phyloP scores from a whole-genome alignment of 2,113 vertebrate species.

The Pangasianodon hypophthalmus region DNA sequence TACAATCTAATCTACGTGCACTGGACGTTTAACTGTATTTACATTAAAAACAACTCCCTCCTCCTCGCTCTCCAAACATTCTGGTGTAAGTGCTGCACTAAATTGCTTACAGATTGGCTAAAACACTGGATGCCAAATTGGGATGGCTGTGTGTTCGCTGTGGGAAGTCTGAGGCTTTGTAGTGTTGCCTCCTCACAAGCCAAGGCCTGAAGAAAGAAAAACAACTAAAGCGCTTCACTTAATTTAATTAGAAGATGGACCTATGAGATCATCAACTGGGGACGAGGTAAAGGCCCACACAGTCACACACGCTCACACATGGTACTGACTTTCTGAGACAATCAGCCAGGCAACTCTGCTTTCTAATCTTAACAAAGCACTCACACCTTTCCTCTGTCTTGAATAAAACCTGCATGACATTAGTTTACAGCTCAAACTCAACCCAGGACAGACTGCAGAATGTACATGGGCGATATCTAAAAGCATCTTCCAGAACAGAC shows the following conservation, averaged over 20 bases:
- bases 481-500: slow-evolving; percentile 47
- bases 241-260: slow-evolving; percentile 53
- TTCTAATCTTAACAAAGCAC: background rate
- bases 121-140: slow-evolving; percentile 51
- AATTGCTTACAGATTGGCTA: slow-evolving; percentile 60
- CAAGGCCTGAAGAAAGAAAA: slow-evolving; percentile 57
- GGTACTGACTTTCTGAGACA: background rate
- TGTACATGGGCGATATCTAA: slow-evolving; percentile 25
- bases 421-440: background rate
- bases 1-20: slow-evolving; percentile 13
- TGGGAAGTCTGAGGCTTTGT: slow-evolving; percentile 47
- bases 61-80: slow-evolving; percentile 19
- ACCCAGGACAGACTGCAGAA: background rate
- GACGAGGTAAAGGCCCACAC: slow-evolving; percentile 22
- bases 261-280: slow-evolving; percentile 49
- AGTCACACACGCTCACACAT: background rate
- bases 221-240: slow-evolving; percentile 53
- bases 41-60: slow-evolving; percentile 43
- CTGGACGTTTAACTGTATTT: slow-evolving; percentile 46
- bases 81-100: slow-evolving; percentile 39
- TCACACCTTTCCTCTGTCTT: background rate
- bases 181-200: slow-evolving; percentile 39
- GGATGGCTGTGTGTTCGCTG: slow-evolving; percentile 40
- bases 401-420: background rate
- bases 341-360: background rate